These are phyloP conservation scores for Pungitius pungitius DNA, from an alignment of 2,113 vertebrate species.

Conservation along the genomic window DNA sequence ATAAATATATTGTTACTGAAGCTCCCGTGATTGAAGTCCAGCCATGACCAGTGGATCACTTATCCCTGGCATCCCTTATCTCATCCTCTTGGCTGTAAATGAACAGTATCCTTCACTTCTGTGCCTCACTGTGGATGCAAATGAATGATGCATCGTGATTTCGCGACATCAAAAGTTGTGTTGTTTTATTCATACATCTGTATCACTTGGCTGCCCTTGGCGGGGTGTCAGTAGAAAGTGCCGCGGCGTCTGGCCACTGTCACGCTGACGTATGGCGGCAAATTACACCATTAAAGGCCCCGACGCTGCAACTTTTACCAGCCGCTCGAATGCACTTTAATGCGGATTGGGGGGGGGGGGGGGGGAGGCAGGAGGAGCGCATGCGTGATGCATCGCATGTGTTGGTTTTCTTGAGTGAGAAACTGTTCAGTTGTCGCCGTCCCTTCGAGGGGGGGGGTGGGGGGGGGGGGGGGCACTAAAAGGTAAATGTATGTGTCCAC, in stretches of 20 bases:
- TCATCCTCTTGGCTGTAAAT: conserved; percentile 48
- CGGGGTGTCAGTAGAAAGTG: conserved; percentile 52
- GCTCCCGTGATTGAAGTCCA: conserved; percentile 64
- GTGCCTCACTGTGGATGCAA: conserved; percentile 35
- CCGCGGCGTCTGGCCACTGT: conserved; percentile 25
- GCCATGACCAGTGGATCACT: conserved; percentile 62
- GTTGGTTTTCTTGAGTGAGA: conserved; percentile 59
- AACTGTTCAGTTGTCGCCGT: conserved; percentile 50
- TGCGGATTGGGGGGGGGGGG: conserved; percentile 28
- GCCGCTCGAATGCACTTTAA: conserved; percentile 65
- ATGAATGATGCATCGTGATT: conserved; percentile 71
- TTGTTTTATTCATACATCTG: conserved; percentile 75
- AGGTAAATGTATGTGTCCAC: conserved; percentile 61
- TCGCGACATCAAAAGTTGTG: conserved; percentile 61
- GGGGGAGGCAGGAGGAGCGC: conserved; percentile 12
- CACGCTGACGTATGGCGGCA: conserved; percentile 24
- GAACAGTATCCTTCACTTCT: conserved; percentile 57
- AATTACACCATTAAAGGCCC: conserved; percentile 72
- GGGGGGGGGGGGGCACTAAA: conserved; percentile 67
- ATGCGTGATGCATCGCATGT: conserved; percentile 31
- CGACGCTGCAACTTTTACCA: conserved; percentile 63
- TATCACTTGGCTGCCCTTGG: conserved; percentile 71
- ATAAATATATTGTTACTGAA: conserved; percentile 63
- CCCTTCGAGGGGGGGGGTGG: conserved; percentile 68
- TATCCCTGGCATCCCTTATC: conserved; percentile 61